Conservation (phyloP, 2,888 invertebrate species). For the Entomobrya proxima region DNA sequence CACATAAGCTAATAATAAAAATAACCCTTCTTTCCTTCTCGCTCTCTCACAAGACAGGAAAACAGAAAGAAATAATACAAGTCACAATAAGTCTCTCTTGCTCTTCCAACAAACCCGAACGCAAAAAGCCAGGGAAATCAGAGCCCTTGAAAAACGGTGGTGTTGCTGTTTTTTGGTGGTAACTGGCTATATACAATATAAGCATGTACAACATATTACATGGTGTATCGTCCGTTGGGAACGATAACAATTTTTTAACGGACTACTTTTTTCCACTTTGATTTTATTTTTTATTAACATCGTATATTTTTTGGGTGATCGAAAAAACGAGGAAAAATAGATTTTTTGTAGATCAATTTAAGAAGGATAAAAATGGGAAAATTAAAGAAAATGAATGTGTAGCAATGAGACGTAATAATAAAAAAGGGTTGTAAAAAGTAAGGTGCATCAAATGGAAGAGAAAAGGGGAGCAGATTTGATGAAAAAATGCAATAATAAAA, state of each 20-base stretch:
- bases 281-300: conserved; percentile 9
- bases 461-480: background rate
- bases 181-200: background rate
- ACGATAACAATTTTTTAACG: conserved; percentile 61
- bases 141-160: conserved; percentile 40
- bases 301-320: background rate
- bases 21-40: conserved; percentile 17
- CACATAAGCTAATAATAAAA: conserved; percentile 54
- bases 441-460: background rate
- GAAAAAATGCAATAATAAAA: conserved; percentile 22
- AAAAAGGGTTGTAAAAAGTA: conserved; percentile 13
- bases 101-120: too few relatives aligned
- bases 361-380: conserved; percentile 41
- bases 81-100: too few relatives aligned
- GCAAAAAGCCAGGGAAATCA: conserved; percentile 15
- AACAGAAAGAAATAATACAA: conserved; percentile 16
- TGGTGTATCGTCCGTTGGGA: conserved; percentile 47
- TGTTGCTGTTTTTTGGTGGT: background rate
- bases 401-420: background rate
- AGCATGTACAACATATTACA: background rate
- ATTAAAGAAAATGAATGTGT: conserved; percentile 33
- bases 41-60: conserved; percentile 1
- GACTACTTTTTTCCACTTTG: conserved; percentile 36
- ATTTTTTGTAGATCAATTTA: conserved; percentile 60
- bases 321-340: conserved; percentile 38